These are phyloP conservation scores for Moxostoma hubbsi DNA, from an alignment of 2,797 vertebrate genomes.

Conservation along the genomic window DNA sequence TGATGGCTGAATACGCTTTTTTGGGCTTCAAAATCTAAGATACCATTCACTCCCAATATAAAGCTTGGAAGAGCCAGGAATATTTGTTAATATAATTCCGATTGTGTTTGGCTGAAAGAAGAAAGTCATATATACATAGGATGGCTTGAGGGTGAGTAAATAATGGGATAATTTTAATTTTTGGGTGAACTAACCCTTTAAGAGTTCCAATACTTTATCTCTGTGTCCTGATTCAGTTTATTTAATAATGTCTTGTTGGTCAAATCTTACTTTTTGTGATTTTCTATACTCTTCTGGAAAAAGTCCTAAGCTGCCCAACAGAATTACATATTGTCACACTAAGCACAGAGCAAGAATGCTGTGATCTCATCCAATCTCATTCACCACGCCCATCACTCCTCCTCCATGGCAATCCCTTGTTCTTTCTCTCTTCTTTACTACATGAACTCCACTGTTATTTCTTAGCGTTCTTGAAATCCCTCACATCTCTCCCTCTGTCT, in stretches of 20 bases:
- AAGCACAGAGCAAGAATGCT: constrained; percentile 26
- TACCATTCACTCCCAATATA: too few species aligned
- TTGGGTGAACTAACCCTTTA: too few species aligned
- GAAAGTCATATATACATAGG: too few species aligned
- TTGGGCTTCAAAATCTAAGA: too few species aligned
- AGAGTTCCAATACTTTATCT: neutral
- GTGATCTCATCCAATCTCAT: constrained; percentile 49
- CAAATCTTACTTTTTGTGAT: neutral
- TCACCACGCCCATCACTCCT: constrained; percentile 34
- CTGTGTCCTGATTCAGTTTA: neutral
- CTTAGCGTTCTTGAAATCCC: constrained; percentile 16
- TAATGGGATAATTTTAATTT: too few species aligned
- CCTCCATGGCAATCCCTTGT: neutral
- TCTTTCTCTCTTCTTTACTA: constrained; percentile 24
- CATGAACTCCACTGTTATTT: constrained; percentile 34
- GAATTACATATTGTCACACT: constrained; percentile 13
- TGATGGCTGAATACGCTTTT: too few species aligned
- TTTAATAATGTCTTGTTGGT: too few species aligned
- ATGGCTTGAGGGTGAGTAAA: too few species aligned
- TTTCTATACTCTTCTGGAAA: constrained; percentile 36
- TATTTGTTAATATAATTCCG: too few species aligned
- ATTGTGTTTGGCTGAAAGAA: too few species aligned
- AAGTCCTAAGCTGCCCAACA: constrained; percentile 7
- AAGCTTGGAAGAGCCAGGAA: too few species aligned
- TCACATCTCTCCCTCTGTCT: neutral